A percentile compares a stretch with the other conserved stretches of the same genome.
phyloP scores from a whole-genome alignment of 2,888 invertebrate species.

The Ormyrus nitidulus region DNA sequence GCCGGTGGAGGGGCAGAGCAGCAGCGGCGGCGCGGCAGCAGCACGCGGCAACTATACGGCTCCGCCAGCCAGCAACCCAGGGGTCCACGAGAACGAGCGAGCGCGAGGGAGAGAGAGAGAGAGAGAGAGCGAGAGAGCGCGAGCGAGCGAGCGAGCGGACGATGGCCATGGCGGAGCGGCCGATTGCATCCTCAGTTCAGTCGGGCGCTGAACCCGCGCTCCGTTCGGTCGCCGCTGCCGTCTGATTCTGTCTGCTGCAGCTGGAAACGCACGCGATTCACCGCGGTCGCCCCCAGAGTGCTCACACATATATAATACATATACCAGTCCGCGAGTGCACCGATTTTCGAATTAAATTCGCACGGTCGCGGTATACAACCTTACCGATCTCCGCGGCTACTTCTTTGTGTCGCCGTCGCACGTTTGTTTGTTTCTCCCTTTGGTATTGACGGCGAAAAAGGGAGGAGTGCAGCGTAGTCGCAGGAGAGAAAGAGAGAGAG shows the following conservation, averaged over 20 bases:
- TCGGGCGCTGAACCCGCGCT: slow-evolving; percentile 76
- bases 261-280: too few species aligned
- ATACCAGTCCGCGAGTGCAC: too few species aligned
- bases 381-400: neutral
- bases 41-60: slow-evolving; percentile 53
- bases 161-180: slow-evolving; percentile 71
- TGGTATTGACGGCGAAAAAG: too few species aligned
- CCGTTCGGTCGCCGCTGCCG: slow-evolving; percentile 61
- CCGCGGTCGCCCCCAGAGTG: too few species aligned
- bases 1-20: slow-evolving; percentile 53
- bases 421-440: neutral
- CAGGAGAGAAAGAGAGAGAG: slow-evolving; percentile 5
- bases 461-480: too few species aligned
- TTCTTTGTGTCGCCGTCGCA: slow-evolving; percentile 6
- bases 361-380: neutral
- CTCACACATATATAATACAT: too few species aligned
- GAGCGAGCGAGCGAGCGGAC: slow-evolving; percentile 60
- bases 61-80: slow-evolving; percentile 67
- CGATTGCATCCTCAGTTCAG: slow-evolving; percentile 74
- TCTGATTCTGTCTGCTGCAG: neutral
- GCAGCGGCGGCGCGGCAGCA: slow-evolving; percentile 67
- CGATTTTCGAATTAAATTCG: too few species aligned
- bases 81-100: slow-evolving; percentile 60
- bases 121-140: slow-evolving; percentile 44
- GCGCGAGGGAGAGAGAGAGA: slow-evolving; percentile 18